Evolutionary conservation across 2,113 vertebrate species (phyloP).

Genomic region (Ceratotherium simum): DNA sequence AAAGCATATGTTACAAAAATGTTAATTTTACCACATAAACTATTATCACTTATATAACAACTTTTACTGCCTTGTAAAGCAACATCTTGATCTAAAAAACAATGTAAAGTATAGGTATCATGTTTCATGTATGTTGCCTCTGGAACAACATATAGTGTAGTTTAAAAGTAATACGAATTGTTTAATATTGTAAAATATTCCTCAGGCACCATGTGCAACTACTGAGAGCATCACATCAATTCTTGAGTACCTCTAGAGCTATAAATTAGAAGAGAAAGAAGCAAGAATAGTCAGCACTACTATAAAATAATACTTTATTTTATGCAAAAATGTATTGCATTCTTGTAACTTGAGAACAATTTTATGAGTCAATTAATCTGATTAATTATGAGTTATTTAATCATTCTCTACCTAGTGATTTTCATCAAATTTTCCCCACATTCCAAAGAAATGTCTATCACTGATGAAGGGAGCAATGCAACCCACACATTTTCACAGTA

Average conservation of each 20-base stretch:
- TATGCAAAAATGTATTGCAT: neutral
- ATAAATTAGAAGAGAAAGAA: neutral
- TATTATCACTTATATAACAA: neutral
- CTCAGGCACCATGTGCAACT: neutral
- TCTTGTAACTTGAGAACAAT: neutral
- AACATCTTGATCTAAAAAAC: neutral
- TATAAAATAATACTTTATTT: slow-evolving; percentile 6
- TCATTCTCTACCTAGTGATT: neutral
- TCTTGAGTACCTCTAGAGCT: neutral
- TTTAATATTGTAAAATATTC: slow-evolving; percentile 10
- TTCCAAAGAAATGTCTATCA: neutral
- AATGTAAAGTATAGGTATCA: neutral
- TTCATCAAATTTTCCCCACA: neutral
- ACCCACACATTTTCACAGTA: neutral
- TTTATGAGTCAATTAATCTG: neutral
- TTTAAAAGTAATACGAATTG: neutral
- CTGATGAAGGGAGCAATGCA: neutral
- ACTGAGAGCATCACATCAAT: neutral
- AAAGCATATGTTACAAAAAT: neutral
- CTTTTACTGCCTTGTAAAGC: neutral
- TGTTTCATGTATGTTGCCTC: neutral
- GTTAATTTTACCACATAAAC: neutral
- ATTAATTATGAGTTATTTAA: neutral
- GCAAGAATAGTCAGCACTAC: neutral
- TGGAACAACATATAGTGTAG: neutral